Conservation (phyloP, 2,888 invertebrate species). For the Coleophora deauratella region DNA sequence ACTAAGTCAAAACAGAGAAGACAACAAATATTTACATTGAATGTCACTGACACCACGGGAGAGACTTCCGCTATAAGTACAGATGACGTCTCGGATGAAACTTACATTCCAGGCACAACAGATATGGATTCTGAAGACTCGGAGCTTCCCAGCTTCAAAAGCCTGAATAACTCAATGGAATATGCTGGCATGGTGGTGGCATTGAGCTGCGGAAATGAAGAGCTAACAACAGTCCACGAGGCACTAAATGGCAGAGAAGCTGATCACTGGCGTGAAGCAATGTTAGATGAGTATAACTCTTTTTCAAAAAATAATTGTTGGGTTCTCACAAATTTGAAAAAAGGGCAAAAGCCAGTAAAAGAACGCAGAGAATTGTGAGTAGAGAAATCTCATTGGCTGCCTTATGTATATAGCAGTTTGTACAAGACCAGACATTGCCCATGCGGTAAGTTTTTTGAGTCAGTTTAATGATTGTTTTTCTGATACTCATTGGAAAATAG, state of each 20-base stretch:
- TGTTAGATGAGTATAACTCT: conserved; percentile 13
- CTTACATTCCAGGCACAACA: conserved; percentile 7
- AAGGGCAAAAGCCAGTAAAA: conserved; percentile 7
- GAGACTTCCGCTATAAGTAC: background rate
- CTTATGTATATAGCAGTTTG: conserved; percentile 18
- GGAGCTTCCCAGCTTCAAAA: background rate
- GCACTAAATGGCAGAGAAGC: conserved; percentile 6
- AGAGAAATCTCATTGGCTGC: conserved; percentile 9
- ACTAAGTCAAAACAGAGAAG: conserved; percentile 1
- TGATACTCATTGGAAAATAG: conserved; percentile 16
- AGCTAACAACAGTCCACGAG: conserved; percentile 6
- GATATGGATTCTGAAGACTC: background rate
- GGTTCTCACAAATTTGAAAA: conserved; percentile 5
- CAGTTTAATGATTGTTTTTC: conserved; percentile 16
- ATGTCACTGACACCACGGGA: conserved; percentile 1
- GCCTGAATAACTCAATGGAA: background rate
- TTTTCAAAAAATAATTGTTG: conserved; percentile 10
- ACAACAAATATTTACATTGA: background rate
- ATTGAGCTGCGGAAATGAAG: background rate
- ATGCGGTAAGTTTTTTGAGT: conserved; percentile 14
- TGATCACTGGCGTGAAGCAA: conserved; percentile 8
- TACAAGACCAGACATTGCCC: conserved; percentile 19
- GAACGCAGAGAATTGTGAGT: background rate
- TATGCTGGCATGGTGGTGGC: background rate
- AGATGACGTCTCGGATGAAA: conserved; percentile 5